Evolutionary conservation across 2,113 vertebrate species (phyloP).

Genomic region (Cyprinodon brontotheroides): DNA sequence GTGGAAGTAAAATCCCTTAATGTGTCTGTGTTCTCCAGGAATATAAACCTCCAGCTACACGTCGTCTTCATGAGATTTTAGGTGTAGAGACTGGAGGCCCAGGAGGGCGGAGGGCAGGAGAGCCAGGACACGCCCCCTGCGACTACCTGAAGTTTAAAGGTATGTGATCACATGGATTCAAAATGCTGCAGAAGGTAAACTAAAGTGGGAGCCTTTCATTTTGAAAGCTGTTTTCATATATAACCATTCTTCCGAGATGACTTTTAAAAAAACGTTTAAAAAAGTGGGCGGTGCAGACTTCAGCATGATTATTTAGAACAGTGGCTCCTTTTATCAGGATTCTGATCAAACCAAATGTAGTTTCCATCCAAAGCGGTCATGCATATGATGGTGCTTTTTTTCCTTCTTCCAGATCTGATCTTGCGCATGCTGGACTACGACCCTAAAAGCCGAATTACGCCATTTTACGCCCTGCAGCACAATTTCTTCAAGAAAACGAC

Average conservation of each 20-base stretch:
- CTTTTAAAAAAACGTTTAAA: too few species aligned
- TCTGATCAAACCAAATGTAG: not conserved
- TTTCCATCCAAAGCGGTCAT: not conserved
- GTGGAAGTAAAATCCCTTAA: not conserved
- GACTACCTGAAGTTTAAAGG: constrained; percentile 96
- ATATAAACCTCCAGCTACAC: constrained; percentile 91
- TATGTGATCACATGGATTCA: constrained; percentile 8
- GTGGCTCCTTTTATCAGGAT: not conserved
- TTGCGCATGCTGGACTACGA: constrained; percentile 96
- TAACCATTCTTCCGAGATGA: too few species aligned
- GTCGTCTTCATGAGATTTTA: constrained; percentile 92
- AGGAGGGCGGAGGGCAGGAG: constrained; percentile 88
- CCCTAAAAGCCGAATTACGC: constrained; percentile 93
- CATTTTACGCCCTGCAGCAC: constrained; percentile 94
- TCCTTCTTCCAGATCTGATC: constrained; percentile 83
- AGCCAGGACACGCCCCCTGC: constrained; percentile 91
- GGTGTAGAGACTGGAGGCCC: constrained; percentile 94
- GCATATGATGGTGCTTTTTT: not conserved
- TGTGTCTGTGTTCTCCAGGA: constrained; percentile 75
- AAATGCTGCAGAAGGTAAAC: not conserved
- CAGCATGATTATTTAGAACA: not conserved
- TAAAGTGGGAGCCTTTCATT: not conserved
- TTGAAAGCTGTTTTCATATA: not conserved
- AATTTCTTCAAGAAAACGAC: constrained; percentile 98
- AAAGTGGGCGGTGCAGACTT: too few species aligned